Conservation (phyloP, 2,113 vertebrate genomes). For the Austrofundulus limnaeus region DNA sequence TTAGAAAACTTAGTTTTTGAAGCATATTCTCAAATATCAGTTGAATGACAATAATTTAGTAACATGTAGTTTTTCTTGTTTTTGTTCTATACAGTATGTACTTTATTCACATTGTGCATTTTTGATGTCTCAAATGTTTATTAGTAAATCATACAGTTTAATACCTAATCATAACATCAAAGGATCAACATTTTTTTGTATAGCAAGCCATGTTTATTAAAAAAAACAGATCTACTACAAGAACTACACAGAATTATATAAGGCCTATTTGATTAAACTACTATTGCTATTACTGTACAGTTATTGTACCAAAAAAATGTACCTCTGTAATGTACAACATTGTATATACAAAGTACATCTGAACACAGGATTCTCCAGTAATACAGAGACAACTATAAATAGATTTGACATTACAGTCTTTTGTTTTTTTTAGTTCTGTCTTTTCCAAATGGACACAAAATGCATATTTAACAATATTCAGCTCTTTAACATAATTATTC, state of each 20-base stretch:
- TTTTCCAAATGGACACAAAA: conserved; percentile 74
- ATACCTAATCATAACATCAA: not conserved
- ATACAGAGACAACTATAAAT: conserved; percentile 87
- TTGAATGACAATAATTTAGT: too few relatives aligned
- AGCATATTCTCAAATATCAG: too few relatives aligned
- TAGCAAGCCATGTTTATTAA: conserved; percentile 86
- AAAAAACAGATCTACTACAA: conserved; percentile 80
- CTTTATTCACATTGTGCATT: too few relatives aligned
- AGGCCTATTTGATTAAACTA: conserved; percentile 83
- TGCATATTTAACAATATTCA: conserved; percentile 79
- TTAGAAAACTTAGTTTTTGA: too few relatives aligned
- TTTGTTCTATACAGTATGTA: too few relatives aligned
- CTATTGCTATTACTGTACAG: conserved; percentile 92
- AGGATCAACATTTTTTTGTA: conserved; percentile 45
- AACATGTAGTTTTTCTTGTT: too few relatives aligned
- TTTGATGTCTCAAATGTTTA: too few relatives aligned
- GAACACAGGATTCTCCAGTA: conserved; percentile 86
- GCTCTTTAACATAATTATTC: conserved; percentile 67
- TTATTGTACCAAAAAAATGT: conserved; percentile 88
- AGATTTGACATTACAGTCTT: conserved; percentile 80
- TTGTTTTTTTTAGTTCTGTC: conserved; percentile 72
- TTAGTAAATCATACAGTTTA: not conserved
- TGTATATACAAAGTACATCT: conserved; percentile 93
- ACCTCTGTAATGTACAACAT: conserved; percentile 93
- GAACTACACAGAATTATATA: conserved; percentile 84